Base-by-base conservation (phyloP, 2,888 invertebrate species). In the Marronus borbonicus region DNA sequence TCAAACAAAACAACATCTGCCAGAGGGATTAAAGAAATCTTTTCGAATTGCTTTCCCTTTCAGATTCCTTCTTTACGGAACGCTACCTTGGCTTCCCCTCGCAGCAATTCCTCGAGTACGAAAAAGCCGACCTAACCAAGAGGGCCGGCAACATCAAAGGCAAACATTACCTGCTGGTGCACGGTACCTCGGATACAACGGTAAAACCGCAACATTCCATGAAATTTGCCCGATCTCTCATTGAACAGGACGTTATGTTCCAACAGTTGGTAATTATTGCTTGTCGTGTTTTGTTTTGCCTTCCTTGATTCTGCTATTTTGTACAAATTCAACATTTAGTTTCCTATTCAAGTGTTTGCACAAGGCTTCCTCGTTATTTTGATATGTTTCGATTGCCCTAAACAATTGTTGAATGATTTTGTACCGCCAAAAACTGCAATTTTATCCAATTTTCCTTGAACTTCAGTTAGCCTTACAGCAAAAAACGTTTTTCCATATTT, bases 1-100 rank as follows among this genome's bases (percentile, higher is more conserved):
- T 24, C 24, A 24, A 24, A 24, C 24, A 1, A 24, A 24, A 24
- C 24, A 24, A 24, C n/a, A n/a, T n/a, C n/a, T n/a, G n/a, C n/a
- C n/a, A n/a, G n/a, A n/a, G n/a, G 24, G 24, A 24, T 24, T 24
- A 1, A 24, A 24, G 1, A 1, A 24, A 44, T 10, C 10, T 0
- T 44, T 8, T 2, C 55, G 17, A 0, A 31, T 5, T 31, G 5
- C 31, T 31, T 55, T 17, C 55, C 2, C 3, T 88, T 88, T 39
- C 87, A 96, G 96, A 95, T 89, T 95, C 98, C 4, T 96, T 94
- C 84, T 98, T 96, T 90, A 95, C 97, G 79, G 98, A 98, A 89
- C 92, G 97, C 55, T 97, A 96, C 89, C 93, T 96, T 91, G 96
- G 97, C 0, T 90, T 91, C 76, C 91, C 92, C 55, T 90, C 92